Evolutionary conservation across 2,797 vertebrate genomes (phyloP), one percentile per base, ranked within the genome.

Genomic region (Steatocranus sp.): DNA sequence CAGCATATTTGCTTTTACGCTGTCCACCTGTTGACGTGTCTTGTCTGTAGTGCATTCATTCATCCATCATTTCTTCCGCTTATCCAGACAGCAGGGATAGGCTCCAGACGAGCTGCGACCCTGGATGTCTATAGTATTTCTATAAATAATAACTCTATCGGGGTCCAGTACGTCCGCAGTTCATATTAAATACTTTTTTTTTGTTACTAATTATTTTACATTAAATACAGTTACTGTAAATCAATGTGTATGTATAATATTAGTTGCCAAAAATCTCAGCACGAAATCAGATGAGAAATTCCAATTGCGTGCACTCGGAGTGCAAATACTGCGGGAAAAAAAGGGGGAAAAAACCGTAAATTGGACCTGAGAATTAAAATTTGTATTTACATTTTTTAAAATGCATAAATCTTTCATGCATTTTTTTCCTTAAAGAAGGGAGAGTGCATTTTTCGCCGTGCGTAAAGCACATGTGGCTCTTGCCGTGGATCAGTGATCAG

Each of bases 381-480:
- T 73, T 17, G 25, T 17, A 32, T 48, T 48, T 48, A 8, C 3
- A 32, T 30, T 49, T n/a, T 48, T 73, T 49, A 1, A n/a, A 48
- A 48, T 18, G 11, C 17, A 30, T 18, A n/a, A 48, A 73, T 48
- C 25, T n/a, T 30, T 48, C 12, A 49, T 77, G 53, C 10, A 10
- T 23, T 14, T 63, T 61, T 9, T n/a, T 11, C 43, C 48, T 18
- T 41, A 23, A 5, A 66, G 23, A 11, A 5, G 3, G 18, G 5
- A 73, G 27, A 58, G n/a, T 14, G 10, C 15, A 12, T 80, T 68
- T 77, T 76, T 20, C 30, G 34, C 20, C 23, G 75, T 84, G 89
- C 90, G 87, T 86, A 82, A 92, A 91, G 27, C 82, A 58, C 86
- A 87, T 84, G 87, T 86, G 85, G 82, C 73, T 89, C 41, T 8